A percentile compares a stretch with the other conserved stretches of the same genome.
These are phyloP conservation scores for Drosophila lacteicornis DNA, from an alignment of 1,140 invertebrate genomes.

Conservation along the genomic window DNA sequence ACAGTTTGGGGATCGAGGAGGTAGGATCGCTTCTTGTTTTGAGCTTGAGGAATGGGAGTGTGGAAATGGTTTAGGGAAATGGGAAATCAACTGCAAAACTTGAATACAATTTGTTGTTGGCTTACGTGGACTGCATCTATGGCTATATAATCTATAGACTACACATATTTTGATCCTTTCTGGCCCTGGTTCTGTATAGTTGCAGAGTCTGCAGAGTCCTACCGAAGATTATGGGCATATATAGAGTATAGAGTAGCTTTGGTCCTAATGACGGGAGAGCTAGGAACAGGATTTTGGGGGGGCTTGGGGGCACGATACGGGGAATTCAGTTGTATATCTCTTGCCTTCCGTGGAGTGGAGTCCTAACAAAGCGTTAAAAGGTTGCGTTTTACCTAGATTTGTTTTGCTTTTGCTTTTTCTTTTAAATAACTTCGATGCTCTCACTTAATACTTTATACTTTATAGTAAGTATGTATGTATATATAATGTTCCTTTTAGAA, in stretches of 20 bases:
- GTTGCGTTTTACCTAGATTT: constrained; percentile 24
- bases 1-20: constrained; percentile 30
- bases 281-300: constrained; percentile 36
- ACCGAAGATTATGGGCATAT: too few relatives aligned
- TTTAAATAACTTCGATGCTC: constrained; percentile 73
- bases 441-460: constrained; percentile 75
- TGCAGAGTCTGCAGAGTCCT: too few relatives aligned
- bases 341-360: constrained; percentile 29
- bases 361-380: constrained; percentile 56
- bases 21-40: constrained; percentile 6
- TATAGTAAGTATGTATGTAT: constrained; percentile 60
- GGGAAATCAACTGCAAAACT: constrained; percentile 23
- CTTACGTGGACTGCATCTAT: constrained; percentile 36
- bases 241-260: not conserved
- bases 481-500: constrained; percentile 75
- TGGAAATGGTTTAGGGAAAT: constrained; percentile 3
- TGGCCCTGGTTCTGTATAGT: constrained; percentile 41
- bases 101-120: constrained; percentile 27
- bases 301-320: constrained; percentile 38
- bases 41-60: not conserved
- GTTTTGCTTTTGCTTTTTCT: constrained; percentile 3
- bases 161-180: constrained; percentile 59
- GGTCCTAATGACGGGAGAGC: constrained; percentile 15
- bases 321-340: constrained; percentile 38
- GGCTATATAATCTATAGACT: constrained; percentile 50